These are phyloP conservation scores for Acanthosepion lycidas DNA, from an alignment of 2,888 invertebrate species.

Conservation along the genomic window DNA sequence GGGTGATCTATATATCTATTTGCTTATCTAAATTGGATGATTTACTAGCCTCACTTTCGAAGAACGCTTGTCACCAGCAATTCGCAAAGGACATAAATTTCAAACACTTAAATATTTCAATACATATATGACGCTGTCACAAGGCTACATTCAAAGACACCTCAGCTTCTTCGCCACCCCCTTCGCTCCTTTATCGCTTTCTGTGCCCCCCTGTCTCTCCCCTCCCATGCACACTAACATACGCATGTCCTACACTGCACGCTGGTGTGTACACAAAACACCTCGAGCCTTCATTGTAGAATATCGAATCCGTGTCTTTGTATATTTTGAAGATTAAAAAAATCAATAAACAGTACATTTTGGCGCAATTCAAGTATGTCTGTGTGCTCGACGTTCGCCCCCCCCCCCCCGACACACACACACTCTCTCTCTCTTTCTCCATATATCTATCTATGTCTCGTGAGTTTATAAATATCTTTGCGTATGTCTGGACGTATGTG, in stretches of 20 bases:
- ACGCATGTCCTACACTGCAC: neutral
- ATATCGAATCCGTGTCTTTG: neutral
- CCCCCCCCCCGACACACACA: too few relatives aligned
- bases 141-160: neutral
- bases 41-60: neutral
- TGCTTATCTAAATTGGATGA: neutral
- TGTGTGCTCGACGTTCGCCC: neutral
- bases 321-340: conserved; percentile 23
- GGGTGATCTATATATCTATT: neutral
- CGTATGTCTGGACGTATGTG: neutral
- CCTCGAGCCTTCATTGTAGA: neutral
- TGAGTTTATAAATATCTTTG: neutral
- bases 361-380: neutral
- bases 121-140: neutral
- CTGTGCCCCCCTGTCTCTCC: neutral
- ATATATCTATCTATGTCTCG: neutral
- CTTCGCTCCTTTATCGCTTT: neutral
- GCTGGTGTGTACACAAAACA: neutral
- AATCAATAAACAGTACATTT: neutral
- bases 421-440: neutral
- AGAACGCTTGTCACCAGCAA: neutral
- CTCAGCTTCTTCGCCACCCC: neutral
- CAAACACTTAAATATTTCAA: conserved; percentile 23
- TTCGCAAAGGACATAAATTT: neutral
- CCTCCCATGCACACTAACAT: neutral